These are phyloP conservation scores for Hirundichthys speculiger DNA, from an alignment of 2,113 vertebrate genomes.

Conservation along the genomic window DNA sequence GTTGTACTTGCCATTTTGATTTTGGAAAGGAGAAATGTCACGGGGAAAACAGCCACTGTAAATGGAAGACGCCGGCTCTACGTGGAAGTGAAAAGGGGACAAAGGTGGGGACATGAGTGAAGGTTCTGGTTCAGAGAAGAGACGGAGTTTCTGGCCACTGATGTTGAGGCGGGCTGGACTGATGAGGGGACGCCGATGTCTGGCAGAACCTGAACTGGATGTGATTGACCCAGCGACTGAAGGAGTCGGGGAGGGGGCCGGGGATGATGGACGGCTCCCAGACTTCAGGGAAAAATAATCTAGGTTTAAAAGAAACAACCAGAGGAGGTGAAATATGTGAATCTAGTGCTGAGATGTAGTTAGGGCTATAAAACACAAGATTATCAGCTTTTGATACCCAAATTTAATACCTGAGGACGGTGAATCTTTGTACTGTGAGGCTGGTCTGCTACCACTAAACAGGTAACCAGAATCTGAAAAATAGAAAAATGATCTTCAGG, in stretches of 20 bases:
- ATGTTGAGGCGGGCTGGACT: constrained; percentile 94
- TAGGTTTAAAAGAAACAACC: constrained; percentile 55
- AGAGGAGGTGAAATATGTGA: background rate
- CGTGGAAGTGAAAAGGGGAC: constrained; percentile 68
- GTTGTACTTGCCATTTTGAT: constrained; percentile 58
- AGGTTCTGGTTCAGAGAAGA: constrained; percentile 79
- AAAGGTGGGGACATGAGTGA: constrained; percentile 45
- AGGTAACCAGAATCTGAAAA: constrained; percentile 92
- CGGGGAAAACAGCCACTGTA: constrained; percentile 69
- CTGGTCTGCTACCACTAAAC: constrained; percentile 92
- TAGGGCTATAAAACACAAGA: background rate
- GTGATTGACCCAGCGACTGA: constrained; percentile 88
- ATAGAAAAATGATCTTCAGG: constrained; percentile 18
- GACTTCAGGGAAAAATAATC: constrained; percentile 90
- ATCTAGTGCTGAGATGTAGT: too few species aligned
- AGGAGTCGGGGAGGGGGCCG: constrained; percentile 86
- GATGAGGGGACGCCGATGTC: constrained; percentile 91
- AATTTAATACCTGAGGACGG: constrained; percentile 85
- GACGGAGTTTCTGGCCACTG: constrained; percentile 85
- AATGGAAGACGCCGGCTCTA: constrained; percentile 60
- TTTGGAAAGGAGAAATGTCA: constrained; percentile 70
- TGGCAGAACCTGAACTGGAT: constrained; percentile 88
- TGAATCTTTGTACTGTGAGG: constrained; percentile 85
- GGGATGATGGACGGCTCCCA: constrained; percentile 83
- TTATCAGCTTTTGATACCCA: background rate